Evolutionary conservation across 2,888 invertebrate species (phyloP).

Genomic region (Himalopsyche anomala): DNA sequence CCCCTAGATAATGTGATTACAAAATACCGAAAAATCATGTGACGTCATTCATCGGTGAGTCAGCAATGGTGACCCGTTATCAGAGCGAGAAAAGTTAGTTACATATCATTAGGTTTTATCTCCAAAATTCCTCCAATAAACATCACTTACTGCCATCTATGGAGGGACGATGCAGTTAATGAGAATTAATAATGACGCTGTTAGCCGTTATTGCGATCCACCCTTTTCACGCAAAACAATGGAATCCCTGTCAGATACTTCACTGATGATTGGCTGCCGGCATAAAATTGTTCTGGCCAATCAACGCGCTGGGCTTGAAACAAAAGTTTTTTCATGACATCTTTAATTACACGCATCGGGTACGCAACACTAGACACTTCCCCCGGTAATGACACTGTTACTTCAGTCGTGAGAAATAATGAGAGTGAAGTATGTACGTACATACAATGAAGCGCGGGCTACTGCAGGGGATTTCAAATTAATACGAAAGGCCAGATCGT

Average conservation of each 20-base stretch:
- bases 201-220: background rate
- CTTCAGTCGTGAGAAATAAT: constrained; percentile 27
- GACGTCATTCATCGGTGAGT: too few relatives aligned
- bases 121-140: too few relatives aligned
- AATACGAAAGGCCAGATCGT: too few relatives aligned
- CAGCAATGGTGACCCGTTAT: too few relatives aligned
- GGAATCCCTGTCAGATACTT: constrained; percentile 13
- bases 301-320: constrained; percentile 16
- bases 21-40: too few relatives aligned
- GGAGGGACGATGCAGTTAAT: too few relatives aligned
- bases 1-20: too few relatives aligned
- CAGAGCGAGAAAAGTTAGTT: too few relatives aligned
- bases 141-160: too few relatives aligned
- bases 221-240: constrained; percentile 36
- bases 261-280: constrained; percentile 24
- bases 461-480: background rate
- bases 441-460: background rate
- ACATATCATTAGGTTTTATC: too few relatives aligned
- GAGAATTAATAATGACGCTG: background rate
- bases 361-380: constrained; percentile 28
- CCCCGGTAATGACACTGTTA: background rate
- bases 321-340: constrained; percentile 41
- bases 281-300: constrained; percentile 42
- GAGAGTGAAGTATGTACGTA: background rate
- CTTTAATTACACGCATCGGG: constrained; percentile 44